Evolutionary conservation across 2,888 invertebrate species (phyloP).

Genomic region (Gandaritis pyraliata): DNA sequence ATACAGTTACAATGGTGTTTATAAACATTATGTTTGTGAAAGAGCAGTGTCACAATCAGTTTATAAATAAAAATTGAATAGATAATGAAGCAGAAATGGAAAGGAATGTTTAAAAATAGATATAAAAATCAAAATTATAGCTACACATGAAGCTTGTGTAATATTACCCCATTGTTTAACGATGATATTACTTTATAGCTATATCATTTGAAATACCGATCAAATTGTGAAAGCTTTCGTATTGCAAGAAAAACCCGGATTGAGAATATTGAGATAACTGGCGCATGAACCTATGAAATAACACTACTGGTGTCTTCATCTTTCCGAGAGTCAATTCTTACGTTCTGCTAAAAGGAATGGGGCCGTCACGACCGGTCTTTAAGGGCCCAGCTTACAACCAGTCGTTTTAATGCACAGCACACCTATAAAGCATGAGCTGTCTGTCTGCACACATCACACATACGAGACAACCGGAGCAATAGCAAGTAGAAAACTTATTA

Average conservation of each 20-base stretch:
- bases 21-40: conserved; percentile 45
- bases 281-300: conserved; percentile 15
- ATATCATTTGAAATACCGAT: too few species aligned
- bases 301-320: conserved; percentile 31
- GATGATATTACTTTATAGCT: background rate
- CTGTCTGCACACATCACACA: conserved; percentile 32
- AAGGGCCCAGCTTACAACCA: conserved; percentile 40
- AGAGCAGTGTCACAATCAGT: conserved; percentile 36
- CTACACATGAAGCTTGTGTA: conserved; percentile 1
- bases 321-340: conserved; percentile 30
- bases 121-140: conserved; percentile 4
- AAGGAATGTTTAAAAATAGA: conserved; percentile 8
- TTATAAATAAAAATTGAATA: conserved; percentile 35
- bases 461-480: conserved; percentile 32
- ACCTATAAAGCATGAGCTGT: conserved; percentile 32
- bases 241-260: conserved; percentile 13
- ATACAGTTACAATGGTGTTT: conserved; percentile 52
- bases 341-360: conserved; percentile 57
- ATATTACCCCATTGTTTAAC: conserved; percentile 7
- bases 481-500: conserved; percentile 37
- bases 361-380: conserved; percentile 63
- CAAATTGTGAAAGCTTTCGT: conserved; percentile 2
- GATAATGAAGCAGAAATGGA: conserved; percentile 18
- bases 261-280: background rate
- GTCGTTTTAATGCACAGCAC: conserved; percentile 39